Percentiles rank a stretch among this genome's conserved stretches.
Conservation (phyloP, 2,113 vertebrate genomes). For the Hystrix brachyura region DNA sequence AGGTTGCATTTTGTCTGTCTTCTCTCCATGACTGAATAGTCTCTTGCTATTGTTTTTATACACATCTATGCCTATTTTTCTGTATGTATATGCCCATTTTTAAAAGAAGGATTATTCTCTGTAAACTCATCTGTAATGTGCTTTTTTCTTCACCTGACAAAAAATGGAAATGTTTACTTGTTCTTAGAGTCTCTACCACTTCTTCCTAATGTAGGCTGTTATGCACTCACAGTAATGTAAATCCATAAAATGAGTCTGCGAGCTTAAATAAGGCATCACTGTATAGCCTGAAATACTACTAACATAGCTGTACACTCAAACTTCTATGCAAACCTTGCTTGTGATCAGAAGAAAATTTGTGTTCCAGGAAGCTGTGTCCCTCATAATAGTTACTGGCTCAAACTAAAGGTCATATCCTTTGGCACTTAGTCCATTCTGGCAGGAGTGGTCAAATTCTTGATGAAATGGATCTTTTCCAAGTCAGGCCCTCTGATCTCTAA, state of each 20-base stretch:
- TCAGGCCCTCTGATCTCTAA: slow-evolving; percentile 58
- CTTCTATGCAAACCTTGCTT: slow-evolving; percentile 17
- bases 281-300: background rate
- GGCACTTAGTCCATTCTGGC: background rate
- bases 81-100: background rate
- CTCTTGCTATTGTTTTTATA: background rate
- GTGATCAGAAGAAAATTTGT: slow-evolving; percentile 54
- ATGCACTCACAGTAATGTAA: slow-evolving; percentile 33
- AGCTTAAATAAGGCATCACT: background rate
- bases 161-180: slow-evolving; percentile 39
- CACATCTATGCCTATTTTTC: background rate
- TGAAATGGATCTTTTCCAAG: slow-evolving; percentile 68
- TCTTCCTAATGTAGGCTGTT: background rate
- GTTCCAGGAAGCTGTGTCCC: slow-evolving; percentile 50
- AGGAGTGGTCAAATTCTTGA: slow-evolving; percentile 52
- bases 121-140: background rate
- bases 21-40: background rate
- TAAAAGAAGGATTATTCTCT: background rate
- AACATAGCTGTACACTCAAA: background rate
- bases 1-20: background rate
- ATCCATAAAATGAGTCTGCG: background rate
- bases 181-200: background rate
- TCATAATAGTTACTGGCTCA: slow-evolving; percentile 45
- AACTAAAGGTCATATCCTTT: slow-evolving; percentile 60
- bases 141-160: background rate